Evolutionary conservation across 30 jellyfish, hydroid and myxozoan genomes (phyloP), one percentile per base, ranked within the genome.

Genomic region (Haliclystus octoradiatus): DNA sequence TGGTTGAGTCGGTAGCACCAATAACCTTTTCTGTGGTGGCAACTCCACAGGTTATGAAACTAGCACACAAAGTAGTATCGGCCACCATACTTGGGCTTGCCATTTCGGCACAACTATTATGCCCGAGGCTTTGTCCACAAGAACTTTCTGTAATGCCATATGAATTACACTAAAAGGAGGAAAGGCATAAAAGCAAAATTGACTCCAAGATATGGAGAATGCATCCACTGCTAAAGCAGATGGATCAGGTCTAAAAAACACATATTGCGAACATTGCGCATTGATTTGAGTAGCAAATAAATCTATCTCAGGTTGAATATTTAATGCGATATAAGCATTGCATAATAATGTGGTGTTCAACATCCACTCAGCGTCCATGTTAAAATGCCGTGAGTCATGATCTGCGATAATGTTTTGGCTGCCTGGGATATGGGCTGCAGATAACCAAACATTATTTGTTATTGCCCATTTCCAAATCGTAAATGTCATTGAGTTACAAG

Each of bases 361-460:
- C 28, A n/a, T 62, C 92, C 84, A 78, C 33, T 78, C 92, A 5
- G 77, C 67, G 2, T 71, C 61, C 26, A 30, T 76, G 46, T 79
- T 47, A 63, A 71, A 70, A 28, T 79, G 53, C 0, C 93, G 67
- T 7, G 93, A 79, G 60, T 72, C 64, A 25, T 32, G 28, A 69
- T 70, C 93, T 5, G 91, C 91, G 5, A 66, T 52, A 3, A 34
- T 26, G 75, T 77, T 77, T 49, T 57, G 34, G 29, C 32, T 27
- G 31, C 92, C 84, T 5, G 92, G 84, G 7, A 78, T 68, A 65
- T 78, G 78, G 15, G 77, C 71, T 2, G 92, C 82, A 12, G 84
- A 69, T 34, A 78, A 19, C 83, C 78, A 78, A 28, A 78, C 67
- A 62, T 69, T 28, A 28, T 50, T 70, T 52, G 25, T 63, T 53